Evolutionary conservation across 2,797 vertebrate species (phyloP).

Genomic region (Stomatorhinus walkeri): DNA sequence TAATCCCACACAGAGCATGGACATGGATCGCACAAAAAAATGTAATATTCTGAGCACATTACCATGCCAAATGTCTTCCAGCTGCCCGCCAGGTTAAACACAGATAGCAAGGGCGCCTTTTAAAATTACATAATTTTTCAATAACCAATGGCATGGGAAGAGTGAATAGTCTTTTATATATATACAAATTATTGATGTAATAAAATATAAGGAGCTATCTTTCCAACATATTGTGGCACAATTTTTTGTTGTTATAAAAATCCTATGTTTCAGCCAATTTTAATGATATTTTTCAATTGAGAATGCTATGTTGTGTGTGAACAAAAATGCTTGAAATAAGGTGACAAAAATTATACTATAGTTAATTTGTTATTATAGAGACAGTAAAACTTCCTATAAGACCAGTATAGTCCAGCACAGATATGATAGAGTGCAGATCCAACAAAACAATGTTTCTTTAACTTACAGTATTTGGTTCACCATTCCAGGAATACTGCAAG

Average conservation of each 20-base stretch:
- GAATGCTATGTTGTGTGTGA: background rate
- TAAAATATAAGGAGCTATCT: background rate
- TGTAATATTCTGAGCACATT: background rate
- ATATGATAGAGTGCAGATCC: background rate
- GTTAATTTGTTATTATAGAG: background rate
- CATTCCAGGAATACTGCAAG: background rate
- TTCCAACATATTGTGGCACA: background rate
- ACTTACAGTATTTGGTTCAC: background rate
- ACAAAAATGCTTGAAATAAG: background rate
- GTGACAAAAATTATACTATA: background rate
- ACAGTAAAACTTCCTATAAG: background rate
- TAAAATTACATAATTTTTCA: background rate
- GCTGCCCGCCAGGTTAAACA: background rate
- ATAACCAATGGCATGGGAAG: background rate
- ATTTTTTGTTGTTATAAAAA: background rate
- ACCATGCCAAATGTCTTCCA: background rate
- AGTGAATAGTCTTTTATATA: background rate
- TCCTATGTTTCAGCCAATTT: background rate
- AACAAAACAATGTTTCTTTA: background rate
- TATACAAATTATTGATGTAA: background rate
- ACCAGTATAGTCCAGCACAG: background rate
- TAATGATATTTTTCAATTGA: background rate
- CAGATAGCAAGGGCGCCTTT: background rate
- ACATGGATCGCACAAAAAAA: background rate
- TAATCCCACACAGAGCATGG: background rate